Percentiles rank a stretch among this genome's conserved stretches.
phyloP scores from a whole-genome alignment of 2,888 invertebrate genomes.

The Drosophila multiciliata region DNA sequence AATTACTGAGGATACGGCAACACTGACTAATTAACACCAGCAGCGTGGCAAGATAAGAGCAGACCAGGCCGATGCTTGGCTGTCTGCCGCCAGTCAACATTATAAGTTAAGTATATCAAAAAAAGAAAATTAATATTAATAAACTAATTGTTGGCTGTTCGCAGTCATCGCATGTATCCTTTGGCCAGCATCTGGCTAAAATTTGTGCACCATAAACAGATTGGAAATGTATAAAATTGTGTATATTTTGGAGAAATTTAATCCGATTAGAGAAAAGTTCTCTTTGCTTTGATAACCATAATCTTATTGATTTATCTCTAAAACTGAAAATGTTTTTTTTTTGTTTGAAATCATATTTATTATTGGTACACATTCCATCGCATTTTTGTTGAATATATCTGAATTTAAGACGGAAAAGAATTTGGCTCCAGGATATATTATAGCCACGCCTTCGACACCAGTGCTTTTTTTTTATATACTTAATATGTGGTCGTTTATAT shows the following conservation, averaged over 20 bases:
- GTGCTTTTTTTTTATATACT: background rate
- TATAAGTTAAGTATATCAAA: constrained; percentile 46
- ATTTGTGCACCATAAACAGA: background rate
- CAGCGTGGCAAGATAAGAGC: constrained; percentile 22
- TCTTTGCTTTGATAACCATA: no score
- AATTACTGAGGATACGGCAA: constrained; percentile 50
- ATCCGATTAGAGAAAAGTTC: background rate
- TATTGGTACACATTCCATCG: no score
- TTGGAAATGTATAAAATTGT: background rate
- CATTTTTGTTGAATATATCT: no score
- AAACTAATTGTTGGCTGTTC: constrained; percentile 69
- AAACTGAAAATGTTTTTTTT: no score
- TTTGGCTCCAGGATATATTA: background rate
- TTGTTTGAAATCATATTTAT: no score
- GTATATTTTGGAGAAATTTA: background rate
- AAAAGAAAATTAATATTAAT: constrained; percentile 61
- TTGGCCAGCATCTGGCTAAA: constrained; percentile 32
- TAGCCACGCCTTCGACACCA: background rate
- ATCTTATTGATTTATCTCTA: no score
- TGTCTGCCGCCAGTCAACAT: constrained; percentile 33
- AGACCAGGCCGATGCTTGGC: constrained; percentile 6
- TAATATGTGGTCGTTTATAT: constrained; percentile 13
- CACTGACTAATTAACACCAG: constrained; percentile 62
- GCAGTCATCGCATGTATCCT: constrained; percentile 4
- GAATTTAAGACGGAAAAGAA: background rate